Evolutionary conservation across 2,113 vertebrate genomes (phyloP).

Genomic region (Heterochromis multidens): DNA sequence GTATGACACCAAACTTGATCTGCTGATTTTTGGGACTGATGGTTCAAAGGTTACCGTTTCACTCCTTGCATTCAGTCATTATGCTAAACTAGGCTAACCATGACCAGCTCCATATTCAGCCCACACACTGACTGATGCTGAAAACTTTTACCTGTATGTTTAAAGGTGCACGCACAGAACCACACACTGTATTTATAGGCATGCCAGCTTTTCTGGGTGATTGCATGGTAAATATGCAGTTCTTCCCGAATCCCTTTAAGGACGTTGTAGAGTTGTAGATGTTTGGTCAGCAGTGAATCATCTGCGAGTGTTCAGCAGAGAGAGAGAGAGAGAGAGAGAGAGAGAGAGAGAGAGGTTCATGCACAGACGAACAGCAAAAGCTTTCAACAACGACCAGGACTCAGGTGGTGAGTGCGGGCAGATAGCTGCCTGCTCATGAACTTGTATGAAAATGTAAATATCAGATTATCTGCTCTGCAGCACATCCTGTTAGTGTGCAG

Average conservation of each 20-base stretch:
- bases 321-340: neutral
- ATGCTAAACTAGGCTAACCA: neutral
- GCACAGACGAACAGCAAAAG: neutral
- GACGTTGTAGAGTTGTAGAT: neutral
- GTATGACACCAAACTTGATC: fast-evolving
- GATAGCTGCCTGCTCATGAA: neutral
- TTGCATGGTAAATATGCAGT: neutral
- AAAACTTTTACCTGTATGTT: neutral
- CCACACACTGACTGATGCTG: neutral
- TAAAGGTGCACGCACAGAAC: neutral
- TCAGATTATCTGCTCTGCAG: neutral
- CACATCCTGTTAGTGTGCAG: neutral
- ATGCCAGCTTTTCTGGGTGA: neutral
- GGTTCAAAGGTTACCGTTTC: neutral
- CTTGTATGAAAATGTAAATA: neutral
- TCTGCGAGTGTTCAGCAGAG: neutral
- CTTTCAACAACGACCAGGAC: neutral
- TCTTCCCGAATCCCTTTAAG: neutral
- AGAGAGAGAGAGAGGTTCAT: neutral
- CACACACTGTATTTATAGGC: neutral
- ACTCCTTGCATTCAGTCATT: neutral
- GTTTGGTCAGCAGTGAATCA: neutral
- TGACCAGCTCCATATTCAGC: neutral
- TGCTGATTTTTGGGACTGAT: neutral
- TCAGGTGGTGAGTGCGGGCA: neutral